These are phyloP conservation scores for Myodes glareolus DNA, from an alignment of 2,113 vertebrate genomes.

Conservation along the genomic window DNA sequence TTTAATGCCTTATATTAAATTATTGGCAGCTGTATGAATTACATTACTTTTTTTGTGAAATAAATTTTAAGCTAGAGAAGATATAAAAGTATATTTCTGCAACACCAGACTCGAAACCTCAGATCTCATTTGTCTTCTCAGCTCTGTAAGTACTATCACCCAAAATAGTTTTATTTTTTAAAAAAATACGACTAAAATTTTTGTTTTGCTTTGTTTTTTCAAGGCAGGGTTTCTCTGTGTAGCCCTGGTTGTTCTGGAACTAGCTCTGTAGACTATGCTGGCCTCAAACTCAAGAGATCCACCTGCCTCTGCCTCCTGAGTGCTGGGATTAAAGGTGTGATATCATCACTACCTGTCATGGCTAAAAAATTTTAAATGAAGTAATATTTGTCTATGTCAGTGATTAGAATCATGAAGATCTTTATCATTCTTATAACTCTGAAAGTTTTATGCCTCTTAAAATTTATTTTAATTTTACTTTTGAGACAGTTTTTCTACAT, in stretches of 20 bases:
- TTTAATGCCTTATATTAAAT: background rate
- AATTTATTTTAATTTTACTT: constrained; percentile 9
- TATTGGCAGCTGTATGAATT: background rate
- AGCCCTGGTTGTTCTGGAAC: background rate
- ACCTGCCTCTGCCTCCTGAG: background rate
- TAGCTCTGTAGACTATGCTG: background rate
- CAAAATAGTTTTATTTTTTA: background rate
- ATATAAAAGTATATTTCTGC: background rate
- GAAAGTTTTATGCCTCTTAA: background rate
- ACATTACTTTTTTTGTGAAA: background rate
- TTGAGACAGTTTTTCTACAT: background rate
- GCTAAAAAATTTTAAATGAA: background rate
- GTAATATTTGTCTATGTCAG: background rate
- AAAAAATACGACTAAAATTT: background rate
- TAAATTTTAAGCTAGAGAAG: constrained; percentile 27
- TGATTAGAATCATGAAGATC: constrained; percentile 1
- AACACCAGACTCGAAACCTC: background rate
- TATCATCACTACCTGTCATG: background rate
- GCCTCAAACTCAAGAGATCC: background rate
- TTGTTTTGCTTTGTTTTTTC: background rate
- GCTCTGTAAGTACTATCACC: background rate
- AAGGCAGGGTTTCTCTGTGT: background rate
- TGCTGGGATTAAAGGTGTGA: background rate
- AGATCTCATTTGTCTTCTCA: background rate
- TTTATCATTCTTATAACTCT: constrained; percentile 19